Evolutionary conservation across 2,888 invertebrate genomes (phyloP).

Genomic region (Stictocephala bisonia): DNA sequence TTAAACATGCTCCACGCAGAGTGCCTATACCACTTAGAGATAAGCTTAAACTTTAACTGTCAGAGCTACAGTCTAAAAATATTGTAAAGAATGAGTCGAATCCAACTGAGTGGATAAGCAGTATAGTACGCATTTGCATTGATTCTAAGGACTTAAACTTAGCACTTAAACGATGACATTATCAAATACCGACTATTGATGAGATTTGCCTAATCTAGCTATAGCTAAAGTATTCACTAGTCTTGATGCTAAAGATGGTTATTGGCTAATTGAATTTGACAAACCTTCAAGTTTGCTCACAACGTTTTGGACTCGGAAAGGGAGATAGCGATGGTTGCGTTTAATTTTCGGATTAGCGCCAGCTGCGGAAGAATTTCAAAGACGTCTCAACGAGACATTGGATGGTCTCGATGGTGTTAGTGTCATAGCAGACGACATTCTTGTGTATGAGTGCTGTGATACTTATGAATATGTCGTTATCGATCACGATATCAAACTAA

Average conservation of each 20-base stretch:
- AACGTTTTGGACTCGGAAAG: slow-evolving; percentile 56
- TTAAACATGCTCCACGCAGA: not conserved
- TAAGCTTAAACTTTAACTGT: too few species aligned
- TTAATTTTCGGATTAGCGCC: slow-evolving; percentile 55
- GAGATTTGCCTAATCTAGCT: slow-evolving; percentile 25
- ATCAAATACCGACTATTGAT: not conserved
- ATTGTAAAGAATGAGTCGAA: not conserved
- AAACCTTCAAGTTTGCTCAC: slow-evolving; percentile 50
- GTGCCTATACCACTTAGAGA: not conserved
- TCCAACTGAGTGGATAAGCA: not conserved
- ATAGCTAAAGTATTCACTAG: slow-evolving; percentile 54
- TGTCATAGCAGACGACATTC: slow-evolving; percentile 46
- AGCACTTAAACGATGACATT: too few species aligned
- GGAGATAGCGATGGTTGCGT: slow-evolving; percentile 54
- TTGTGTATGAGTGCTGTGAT: slow-evolving; percentile 18
- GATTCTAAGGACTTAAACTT: too few species aligned
- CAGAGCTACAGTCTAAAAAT: not conserved
- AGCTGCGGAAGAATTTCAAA: slow-evolving; percentile 53
- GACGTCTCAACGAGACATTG: slow-evolving; percentile 49
- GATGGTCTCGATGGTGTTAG: slow-evolving; percentile 43
- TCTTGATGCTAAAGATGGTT: slow-evolving; percentile 57
- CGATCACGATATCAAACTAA: not conserved
- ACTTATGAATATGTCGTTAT: not conserved
- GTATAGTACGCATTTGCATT: not conserved
- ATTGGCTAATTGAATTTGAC: slow-evolving; percentile 57